Evolutionary conservation across 1,140 invertebrate species (phyloP), one percentile per base, ranked within the genome.

Genomic region (Olivierus martensii): DNA sequence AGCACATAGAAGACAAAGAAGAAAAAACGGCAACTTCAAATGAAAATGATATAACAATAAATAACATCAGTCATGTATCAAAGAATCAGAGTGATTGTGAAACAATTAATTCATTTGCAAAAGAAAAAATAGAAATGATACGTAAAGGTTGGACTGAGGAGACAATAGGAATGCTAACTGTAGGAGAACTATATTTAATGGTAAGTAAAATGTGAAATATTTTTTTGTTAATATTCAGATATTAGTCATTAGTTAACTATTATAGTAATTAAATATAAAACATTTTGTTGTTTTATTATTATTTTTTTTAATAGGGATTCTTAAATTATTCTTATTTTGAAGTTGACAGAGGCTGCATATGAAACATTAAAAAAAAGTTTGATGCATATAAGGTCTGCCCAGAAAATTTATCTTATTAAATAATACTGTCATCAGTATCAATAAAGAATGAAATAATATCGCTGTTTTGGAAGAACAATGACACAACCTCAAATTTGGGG

Each of bases 161-260:
- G 11, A 81, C 82, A 66, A 77, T 80, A 6, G 81, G 81, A 15
- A 80, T 80, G 28, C 75, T 91, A 34, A 88, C 84, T 35, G 75
- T 92, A 42, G 89, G 87, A 0, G 86, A 94, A 71, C 66, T 92
- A n/a, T 91, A 88, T 72, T 71, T 92, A 54, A 88, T 90, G 78
- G 81, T 83, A 65, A 66, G 60, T 46, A 46, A 53, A 51, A 46
- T 41, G 58, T 55, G 41, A 52, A 48, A 28, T 19, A 49, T 37
- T 38, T 10, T 22, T 46, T 46, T 46, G 48, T 47, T 38, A 19
- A 42, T 47, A 43, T 53, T 14, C 10, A 14, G 12, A 42, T n/a
- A 35, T 44, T 48, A 46, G 36, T n/a, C n/a, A n/a, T n/a, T n/a
- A n/a, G n/a, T n/a, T n/a, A n/a, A n/a, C n/a, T n/a, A n/a, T n/a